Conservation (phyloP, 2,797 vertebrate species). For the Cercopithecus mitis region DNA sequence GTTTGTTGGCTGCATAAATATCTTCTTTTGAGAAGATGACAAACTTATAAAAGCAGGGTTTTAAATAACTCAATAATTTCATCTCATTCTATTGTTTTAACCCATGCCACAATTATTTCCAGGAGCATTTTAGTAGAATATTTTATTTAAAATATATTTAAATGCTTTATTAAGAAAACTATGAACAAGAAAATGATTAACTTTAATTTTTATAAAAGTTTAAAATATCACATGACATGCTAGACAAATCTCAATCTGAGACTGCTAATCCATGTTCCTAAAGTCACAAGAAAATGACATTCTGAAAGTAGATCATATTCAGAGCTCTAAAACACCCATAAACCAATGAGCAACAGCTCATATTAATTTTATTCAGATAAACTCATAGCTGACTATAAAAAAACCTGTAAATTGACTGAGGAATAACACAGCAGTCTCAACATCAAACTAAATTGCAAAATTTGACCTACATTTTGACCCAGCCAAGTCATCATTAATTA, state of each 20-base stretch:
- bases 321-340: constrained; percentile 7
- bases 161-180: not conserved
- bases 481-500: not conserved
- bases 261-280: not conserved
- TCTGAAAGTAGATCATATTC: not conserved
- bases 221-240: not conserved
- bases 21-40: too few relatives aligned
- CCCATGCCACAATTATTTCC: not conserved
- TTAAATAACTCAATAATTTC: not conserved
- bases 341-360: not conserved
- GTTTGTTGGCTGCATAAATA: too few relatives aligned
- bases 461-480: constrained; percentile 10
- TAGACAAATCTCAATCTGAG: not conserved
- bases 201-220: not conserved
- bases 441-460: not conserved
- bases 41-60: not conserved
- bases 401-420: constrained; percentile 15
- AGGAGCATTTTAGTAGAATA: not conserved
- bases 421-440: constrained; percentile 13
- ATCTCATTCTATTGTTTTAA: not conserved
- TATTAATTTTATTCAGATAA: not conserved
- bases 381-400: not conserved
- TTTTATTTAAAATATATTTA: not conserved
- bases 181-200: not conserved
- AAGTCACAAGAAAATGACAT: not conserved